Evolutionary conservation across 2,797 vertebrate species (phyloP).

Genomic region (Megaceryle alcyon): DNA sequence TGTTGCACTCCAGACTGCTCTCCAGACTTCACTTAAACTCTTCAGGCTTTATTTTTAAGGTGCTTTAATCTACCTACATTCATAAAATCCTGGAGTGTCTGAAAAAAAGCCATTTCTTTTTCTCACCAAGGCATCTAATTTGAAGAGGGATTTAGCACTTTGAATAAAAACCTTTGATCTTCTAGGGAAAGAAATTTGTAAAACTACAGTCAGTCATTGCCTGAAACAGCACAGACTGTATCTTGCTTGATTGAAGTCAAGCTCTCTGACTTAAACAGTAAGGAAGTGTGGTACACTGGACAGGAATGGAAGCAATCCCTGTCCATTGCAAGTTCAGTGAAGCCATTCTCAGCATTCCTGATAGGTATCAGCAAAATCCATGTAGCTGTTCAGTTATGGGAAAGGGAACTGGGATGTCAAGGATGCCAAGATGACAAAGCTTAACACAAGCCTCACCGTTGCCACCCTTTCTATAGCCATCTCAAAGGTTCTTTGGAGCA

Average conservation of each 20-base stretch:
- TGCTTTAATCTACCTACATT: slow-evolving; percentile 34
- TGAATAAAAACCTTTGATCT: background rate
- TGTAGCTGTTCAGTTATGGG: background rate
- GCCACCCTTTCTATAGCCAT: background rate
- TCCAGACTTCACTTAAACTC: background rate
- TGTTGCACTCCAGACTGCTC: slow-evolving; percentile 30
- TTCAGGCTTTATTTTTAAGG: slow-evolving; percentile 33
- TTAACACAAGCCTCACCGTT: background rate
- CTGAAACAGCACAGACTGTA: background rate
- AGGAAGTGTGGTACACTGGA: background rate
- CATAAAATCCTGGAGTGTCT: slow-evolving; percentile 14
- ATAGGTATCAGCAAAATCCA: background rate
- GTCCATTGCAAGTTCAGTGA: background rate
- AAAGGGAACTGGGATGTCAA: background rate
- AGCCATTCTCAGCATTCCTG: background rate
- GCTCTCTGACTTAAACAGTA: background rate
- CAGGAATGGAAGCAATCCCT: background rate
- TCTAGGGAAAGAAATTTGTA: background rate
- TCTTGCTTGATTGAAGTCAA: background rate
- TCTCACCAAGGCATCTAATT: slow-evolving; percentile 35
- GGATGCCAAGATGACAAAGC: background rate
- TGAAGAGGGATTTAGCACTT: slow-evolving; percentile 4
- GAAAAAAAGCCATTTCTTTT: background rate
- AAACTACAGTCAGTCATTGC: background rate
- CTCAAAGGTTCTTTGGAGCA: background rate